Percentiles rank a stretch among this genome's conserved stretches.
Conservation (phyloP, 2,797 vertebrate genomes). For the Propithecus perrieri region DNA sequence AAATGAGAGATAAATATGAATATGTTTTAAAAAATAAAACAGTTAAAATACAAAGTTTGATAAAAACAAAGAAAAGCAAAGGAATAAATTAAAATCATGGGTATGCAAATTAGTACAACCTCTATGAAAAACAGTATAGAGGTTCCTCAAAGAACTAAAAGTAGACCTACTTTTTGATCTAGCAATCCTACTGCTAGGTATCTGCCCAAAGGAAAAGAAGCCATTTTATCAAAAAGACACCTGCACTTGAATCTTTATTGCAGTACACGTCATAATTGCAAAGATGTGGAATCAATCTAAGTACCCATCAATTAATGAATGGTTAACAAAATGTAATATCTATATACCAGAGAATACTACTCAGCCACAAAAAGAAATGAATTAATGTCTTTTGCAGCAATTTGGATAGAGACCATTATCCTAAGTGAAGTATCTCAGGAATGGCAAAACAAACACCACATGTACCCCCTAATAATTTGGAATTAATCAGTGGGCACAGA, state of each 20-base stretch:
- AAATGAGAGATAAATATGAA: neutral
- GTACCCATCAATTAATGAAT: neutral
- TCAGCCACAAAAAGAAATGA: neutral
- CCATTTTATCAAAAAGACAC: neutral
- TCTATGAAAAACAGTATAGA: neutral
- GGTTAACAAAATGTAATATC: neutral
- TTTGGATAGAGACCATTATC: neutral
- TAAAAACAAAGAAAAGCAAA: neutral
- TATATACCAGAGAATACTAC: neutral
- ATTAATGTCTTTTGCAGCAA: neutral
- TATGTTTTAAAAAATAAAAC: neutral
- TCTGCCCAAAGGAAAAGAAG: neutral
- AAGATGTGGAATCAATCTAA: neutral
- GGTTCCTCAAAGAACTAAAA: neutral
- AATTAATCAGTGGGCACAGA: neutral
- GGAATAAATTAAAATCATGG: neutral
- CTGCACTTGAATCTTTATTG: neutral
- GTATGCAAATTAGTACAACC: neutral
- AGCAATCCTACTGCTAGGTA: neutral
- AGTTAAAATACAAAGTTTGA: conserved; percentile 29
- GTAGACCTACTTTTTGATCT: neutral
- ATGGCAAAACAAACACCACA: neutral
- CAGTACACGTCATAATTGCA: neutral
- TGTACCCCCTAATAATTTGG: neutral
- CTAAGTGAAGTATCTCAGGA: neutral